Conservation (phyloP, 2,797 vertebrate species). For the Acropternis orthonyx region DNA sequence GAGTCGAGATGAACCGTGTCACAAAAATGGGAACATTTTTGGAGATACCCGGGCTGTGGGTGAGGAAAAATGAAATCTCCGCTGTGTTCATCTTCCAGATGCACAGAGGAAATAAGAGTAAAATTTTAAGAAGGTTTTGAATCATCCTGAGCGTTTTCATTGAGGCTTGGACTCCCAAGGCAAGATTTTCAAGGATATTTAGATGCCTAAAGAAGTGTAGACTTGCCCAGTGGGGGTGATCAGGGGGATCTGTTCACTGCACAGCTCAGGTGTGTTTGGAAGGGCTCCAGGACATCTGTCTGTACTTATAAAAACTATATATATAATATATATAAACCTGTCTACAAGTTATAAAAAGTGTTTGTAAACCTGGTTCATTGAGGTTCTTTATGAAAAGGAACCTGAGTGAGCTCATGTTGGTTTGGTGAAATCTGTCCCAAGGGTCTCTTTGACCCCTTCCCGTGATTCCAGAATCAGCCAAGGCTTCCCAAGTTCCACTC, state of each 20-base stretch:
- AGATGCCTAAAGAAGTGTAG: not conserved
- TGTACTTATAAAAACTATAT: not conserved
- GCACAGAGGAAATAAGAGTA: not conserved
- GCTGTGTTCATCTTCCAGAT: not conserved
- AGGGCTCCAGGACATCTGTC: not conserved
- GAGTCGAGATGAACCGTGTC: not conserved
- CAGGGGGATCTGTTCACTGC: not conserved
- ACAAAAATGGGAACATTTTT: not conserved
- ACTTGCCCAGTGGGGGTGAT: not conserved
- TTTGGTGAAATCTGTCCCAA: too few relatives aligned
- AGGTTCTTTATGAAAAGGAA: too few relatives aligned
- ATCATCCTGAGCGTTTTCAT: not conserved
- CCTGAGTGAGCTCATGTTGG: too few relatives aligned
- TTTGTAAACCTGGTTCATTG: too few relatives aligned
- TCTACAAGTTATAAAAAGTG: too few relatives aligned
- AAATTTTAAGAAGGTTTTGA: not conserved
- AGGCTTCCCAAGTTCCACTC: too few relatives aligned
- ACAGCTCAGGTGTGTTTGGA: not conserved
- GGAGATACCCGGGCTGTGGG: not conserved
- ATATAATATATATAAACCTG: not conserved
- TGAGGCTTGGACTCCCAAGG: not conserved
- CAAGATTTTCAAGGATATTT: not conserved
- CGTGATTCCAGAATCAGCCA: too few relatives aligned
- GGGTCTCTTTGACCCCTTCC: too few relatives aligned
- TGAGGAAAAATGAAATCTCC: not conserved